Percentiles rank a stretch among this genome's conserved stretches.
phyloP scores from a whole-genome alignment of 2,888 invertebrate species.

The Ryuthela nishihirai region DNA sequence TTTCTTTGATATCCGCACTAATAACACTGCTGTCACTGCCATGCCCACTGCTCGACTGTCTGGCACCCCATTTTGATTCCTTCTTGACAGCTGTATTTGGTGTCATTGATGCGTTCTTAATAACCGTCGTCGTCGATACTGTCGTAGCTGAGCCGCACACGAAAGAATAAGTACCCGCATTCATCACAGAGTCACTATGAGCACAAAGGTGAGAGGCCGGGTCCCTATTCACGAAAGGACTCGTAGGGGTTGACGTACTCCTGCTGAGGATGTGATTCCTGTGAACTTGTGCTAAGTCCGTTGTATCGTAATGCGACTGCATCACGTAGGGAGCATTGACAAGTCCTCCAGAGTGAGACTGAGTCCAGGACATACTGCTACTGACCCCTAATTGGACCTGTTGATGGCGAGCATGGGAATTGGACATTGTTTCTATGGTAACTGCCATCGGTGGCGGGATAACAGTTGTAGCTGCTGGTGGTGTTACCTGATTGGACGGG shows the following conservation, averaged over 20 bases:
- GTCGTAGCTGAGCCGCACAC: constrained; percentile 6
- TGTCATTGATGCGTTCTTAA: constrained; percentile 2
- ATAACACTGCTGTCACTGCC: constrained; percentile 53
- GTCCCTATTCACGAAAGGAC: constrained; percentile 10
- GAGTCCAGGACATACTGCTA: constrained; percentile 10
- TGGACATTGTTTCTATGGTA: no score
- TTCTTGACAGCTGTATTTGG: constrained; percentile 11
- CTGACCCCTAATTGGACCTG: not conserved
- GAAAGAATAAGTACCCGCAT: constrained; percentile 17
- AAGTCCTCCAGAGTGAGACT: not conserved
- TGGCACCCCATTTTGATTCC: constrained; percentile 39
- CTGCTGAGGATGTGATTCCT: constrained; percentile 22
- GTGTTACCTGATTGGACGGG: constrained; percentile 1
- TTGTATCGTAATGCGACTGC: constrained; percentile 9
- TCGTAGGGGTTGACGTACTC: constrained; percentile 29
- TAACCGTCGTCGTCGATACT: constrained; percentile 3
- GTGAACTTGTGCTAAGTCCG: not conserved
- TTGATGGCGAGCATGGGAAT: not conserved
- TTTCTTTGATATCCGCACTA: constrained; percentile 48
- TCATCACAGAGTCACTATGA: constrained; percentile 5
- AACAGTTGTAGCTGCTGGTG: not conserved
- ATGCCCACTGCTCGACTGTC: constrained; percentile 51
- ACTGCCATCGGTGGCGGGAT: constrained; percentile 3
- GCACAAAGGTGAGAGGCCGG: not conserved
- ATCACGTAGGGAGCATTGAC: not conserved